These are phyloP conservation scores for Onychostruthus taczanowskii DNA, from an alignment of 2,113 vertebrate species.

Conservation along the genomic window DNA sequence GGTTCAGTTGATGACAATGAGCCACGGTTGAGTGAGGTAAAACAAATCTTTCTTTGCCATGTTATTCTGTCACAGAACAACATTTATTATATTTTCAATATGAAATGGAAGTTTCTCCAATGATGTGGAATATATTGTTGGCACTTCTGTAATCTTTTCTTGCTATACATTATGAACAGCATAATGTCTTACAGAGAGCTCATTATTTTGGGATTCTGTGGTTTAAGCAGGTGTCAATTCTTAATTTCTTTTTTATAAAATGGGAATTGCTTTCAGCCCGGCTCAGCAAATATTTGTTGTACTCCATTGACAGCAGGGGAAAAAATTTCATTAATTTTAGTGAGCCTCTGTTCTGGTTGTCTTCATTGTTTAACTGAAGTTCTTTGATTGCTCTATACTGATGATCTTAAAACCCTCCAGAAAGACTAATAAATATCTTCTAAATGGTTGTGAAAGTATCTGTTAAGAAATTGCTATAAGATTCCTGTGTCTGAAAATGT, in stretches of 20 bases:
- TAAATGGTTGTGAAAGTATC: background rate
- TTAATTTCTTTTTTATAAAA: background rate
- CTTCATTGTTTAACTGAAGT: background rate
- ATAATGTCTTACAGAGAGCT: background rate
- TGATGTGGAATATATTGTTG: background rate
- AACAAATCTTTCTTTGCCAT: background rate
- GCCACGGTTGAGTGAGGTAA: conserved; percentile 63
- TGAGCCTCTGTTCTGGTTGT: background rate
- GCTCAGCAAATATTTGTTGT: background rate
- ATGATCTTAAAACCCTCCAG: background rate
- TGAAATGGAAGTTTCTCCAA: background rate
- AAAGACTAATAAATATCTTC: background rate
- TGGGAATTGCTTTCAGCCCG: background rate
- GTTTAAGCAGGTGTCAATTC: background rate
- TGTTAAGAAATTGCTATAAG: background rate
- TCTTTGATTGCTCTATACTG: background rate
- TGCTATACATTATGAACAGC: background rate
- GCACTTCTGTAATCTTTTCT: background rate
- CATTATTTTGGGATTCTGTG: background rate
- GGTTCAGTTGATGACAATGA: conserved; percentile 63
- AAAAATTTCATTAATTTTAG: background rate
- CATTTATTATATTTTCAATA: background rate
- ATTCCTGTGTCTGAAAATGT: background rate
- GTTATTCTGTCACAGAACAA: background rate
- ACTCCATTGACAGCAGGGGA: background rate